Evolutionary conservation across 2,113 vertebrate genomes (phyloP).

Genomic region (Mormyrus iriodes): DNA sequence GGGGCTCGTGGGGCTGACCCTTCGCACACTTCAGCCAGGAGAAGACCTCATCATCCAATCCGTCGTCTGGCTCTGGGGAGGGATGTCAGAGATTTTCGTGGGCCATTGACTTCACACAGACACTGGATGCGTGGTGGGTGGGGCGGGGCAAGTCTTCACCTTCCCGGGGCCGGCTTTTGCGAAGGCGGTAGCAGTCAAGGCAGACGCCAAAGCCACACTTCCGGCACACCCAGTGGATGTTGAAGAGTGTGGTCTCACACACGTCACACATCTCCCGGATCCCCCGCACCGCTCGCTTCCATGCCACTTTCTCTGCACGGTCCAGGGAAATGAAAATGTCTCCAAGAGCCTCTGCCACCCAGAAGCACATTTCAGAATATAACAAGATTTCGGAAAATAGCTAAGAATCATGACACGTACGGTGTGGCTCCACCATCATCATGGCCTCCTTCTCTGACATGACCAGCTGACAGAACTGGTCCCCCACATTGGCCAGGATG

Average conservation of each 20-base stretch:
- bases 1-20: constrained; percentile 93
- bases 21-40: constrained; percentile 98
- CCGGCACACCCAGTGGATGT: constrained; percentile 98
- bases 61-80: constrained; percentile 78
- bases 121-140: constrained; percentile 36
- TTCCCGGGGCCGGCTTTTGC: constrained; percentile 81
- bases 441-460: constrained; percentile 99
- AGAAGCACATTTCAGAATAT: not conserved
- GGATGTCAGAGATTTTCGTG: not conserved
- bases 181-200: constrained; percentile 91
- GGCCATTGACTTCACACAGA: not conserved
- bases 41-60: constrained; percentile 90
- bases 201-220: constrained; percentile 98
- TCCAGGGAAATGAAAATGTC: not conserved
- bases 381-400: not conserved
- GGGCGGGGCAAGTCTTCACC: constrained; percentile 58
- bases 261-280: constrained; percentile 98
- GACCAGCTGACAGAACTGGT: constrained; percentile 97
- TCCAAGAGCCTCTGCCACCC: not conserved
- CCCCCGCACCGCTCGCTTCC: constrained; percentile 93
- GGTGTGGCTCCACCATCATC: constrained; percentile 99
- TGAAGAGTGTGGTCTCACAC: constrained; percentile 95
- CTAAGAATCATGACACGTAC: constrained; percentile 60
- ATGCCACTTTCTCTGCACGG: constrained; percentile 88
- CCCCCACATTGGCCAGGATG: constrained; percentile 94